A percentile compares a stretch with the other conserved stretches of the same genome.
Conservation (phyloP, 2,113 vertebrate genomes). For the Morone chrysops region DNA sequence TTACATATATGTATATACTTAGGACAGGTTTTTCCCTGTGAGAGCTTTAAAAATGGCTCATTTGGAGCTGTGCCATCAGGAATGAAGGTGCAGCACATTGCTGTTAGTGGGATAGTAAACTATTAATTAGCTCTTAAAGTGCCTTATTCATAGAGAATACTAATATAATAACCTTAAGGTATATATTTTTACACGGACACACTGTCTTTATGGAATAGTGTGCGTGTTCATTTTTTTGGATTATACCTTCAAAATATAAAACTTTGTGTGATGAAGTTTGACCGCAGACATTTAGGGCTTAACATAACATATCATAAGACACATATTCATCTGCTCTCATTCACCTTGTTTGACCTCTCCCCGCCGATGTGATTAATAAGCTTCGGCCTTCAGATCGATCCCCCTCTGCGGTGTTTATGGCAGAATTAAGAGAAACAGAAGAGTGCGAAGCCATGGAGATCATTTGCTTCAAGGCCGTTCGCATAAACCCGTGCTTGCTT, state of each 20-base stretch:
- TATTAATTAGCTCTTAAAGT: background rate
- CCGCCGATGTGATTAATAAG: conserved; percentile 29
- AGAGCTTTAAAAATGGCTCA: background rate
- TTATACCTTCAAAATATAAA: background rate
- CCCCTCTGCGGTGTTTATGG: conserved; percentile 3
- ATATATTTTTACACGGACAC: background rate
- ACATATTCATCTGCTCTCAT: background rate
- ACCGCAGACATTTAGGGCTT: background rate
- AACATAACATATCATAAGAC: background rate
- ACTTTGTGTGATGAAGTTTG: background rate
- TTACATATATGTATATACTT: background rate
- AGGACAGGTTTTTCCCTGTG: background rate
- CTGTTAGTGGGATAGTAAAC: conserved; percentile 7
- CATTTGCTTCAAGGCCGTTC: conserved; percentile 60
- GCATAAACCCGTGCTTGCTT: conserved; percentile 64
- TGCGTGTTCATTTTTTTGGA: background rate
- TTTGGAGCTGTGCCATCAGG: background rate
- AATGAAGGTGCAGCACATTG: background rate
- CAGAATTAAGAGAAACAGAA: conserved; percentile 13
- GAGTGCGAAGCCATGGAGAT: conserved; percentile 27
- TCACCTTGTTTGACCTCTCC: conserved; percentile 55
- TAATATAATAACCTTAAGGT: background rate
- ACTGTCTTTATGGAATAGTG: background rate
- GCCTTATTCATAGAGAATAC: background rate
- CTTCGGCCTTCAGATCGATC: conserved; percentile 29